A percentile compares a stretch with the other conserved stretches of the same genome.
Evolutionary conservation across 2,797 vertebrate species (phyloP).

Genomic region (Zalophus californianus): DNA sequence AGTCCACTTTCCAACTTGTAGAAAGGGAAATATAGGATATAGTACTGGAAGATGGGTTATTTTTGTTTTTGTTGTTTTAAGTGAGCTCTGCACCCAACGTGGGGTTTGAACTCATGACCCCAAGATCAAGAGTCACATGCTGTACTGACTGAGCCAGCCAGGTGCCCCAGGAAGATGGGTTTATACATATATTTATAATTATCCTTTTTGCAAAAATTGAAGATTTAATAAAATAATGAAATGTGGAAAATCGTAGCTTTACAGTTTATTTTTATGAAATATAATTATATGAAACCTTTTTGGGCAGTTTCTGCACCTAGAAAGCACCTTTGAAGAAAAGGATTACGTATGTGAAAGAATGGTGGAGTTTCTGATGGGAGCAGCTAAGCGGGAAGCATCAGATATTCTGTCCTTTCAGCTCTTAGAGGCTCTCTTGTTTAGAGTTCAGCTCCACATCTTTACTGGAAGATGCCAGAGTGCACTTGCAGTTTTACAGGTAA

Average conservation of each 20-base stretch:
- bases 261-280: conserved; percentile 50
- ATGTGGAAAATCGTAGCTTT: conserved; percentile 33
- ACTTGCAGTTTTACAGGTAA: conserved; percentile 93
- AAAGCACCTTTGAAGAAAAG: conserved; percentile 96
- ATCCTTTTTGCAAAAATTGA: conserved; percentile 34
- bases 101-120: neutral
- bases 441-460: conserved; percentile 94
- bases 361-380: conserved; percentile 90
- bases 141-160: neutral
- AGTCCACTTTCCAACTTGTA: conserved; percentile 1
- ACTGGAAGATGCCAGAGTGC: conserved; percentile 93
- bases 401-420: conserved; percentile 94
- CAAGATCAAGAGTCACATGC: neutral
- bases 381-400: conserved; percentile 81
- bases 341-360: conserved; percentile 95
- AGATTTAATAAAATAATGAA: conserved; percentile 54
- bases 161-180: neutral
- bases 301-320: conserved; percentile 93
- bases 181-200: conserved; percentile 59
- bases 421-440: conserved; percentile 94
- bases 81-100: neutral
- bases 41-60: neutral
- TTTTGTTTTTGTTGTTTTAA: neutral
- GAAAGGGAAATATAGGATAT: neutral
- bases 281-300: conserved; percentile 65